Conservation (phyloP, 2,797 vertebrate genomes). For the Muscicapa comitata region DNA sequence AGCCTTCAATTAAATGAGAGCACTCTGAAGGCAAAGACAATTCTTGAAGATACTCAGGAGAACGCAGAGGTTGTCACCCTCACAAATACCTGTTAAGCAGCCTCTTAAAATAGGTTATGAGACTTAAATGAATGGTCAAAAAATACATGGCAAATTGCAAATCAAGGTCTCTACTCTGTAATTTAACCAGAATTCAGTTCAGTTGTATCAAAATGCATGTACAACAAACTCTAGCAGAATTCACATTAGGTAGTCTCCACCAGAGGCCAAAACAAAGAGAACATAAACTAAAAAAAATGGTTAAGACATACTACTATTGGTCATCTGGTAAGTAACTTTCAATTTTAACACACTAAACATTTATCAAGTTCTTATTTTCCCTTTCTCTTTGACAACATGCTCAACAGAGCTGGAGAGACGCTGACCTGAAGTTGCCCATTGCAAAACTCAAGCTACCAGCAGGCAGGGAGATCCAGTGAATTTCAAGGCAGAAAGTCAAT, state of each 20-base stretch:
- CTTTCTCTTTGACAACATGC: background rate
- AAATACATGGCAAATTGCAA: background rate
- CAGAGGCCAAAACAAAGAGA: background rate
- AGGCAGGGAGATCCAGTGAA: background rate
- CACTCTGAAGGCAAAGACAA: background rate
- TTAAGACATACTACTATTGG: background rate
- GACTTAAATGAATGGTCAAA: background rate
- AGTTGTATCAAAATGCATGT: accelerated
- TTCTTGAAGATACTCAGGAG: background rate
- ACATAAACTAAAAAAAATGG: background rate
- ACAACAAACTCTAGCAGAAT: background rate
- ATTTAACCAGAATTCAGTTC: background rate
- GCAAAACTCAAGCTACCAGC: background rate
- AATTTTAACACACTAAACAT: background rate
- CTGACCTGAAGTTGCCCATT: background rate
- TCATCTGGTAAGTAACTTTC: background rate
- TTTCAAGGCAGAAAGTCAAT: background rate
- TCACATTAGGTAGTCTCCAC: background rate
- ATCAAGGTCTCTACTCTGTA: background rate
- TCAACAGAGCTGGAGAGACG: accelerated
- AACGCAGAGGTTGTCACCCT: background rate
- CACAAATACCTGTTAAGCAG: background rate
- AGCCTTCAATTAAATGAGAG: background rate
- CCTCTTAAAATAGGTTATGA: background rate
- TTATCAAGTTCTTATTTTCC: background rate